Evolutionary conservation across 1,140 invertebrate species (phyloP).

Genomic region (Pseudomyrmex concolor): DNA sequence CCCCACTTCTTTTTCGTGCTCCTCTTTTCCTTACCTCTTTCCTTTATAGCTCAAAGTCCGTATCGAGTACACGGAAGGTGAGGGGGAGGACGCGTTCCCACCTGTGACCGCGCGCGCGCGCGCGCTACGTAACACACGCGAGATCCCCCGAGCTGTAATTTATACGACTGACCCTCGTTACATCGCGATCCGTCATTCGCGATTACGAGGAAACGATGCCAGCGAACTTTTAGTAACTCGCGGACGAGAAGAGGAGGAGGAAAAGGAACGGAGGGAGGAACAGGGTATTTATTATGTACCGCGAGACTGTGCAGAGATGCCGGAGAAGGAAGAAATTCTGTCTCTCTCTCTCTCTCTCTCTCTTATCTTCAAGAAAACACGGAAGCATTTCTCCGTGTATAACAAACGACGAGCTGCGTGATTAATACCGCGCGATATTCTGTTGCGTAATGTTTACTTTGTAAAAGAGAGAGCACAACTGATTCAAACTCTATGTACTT

Average conservation of each 20-base stretch:
- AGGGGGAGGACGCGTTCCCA: constrained; percentile 12
- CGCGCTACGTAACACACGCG: constrained; percentile 23
- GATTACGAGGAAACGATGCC: constrained; percentile 51
- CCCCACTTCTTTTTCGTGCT: neutral
- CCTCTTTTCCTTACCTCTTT: neutral
- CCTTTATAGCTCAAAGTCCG: neutral
- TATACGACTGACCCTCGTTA: constrained; percentile 60
- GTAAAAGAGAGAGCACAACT: constrained; percentile 9
- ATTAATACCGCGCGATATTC: constrained; percentile 23
- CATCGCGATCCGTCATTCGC: constrained; percentile 58
- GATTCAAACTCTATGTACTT: neutral
- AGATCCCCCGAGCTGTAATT: constrained; percentile 37
- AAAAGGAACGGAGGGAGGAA: neutral
- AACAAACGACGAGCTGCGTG: constrained; percentile 41
- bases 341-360: too few relatives aligned
- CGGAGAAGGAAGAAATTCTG: constrained; percentile 27
- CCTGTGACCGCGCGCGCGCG: constrained; percentile 22
- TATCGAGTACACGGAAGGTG: neutral
- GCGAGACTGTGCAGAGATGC: constrained; percentile 13
- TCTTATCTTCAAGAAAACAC: constrained; percentile 6
- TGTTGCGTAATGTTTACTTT: constrained; percentile 34
- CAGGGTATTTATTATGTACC: constrained; percentile 50
- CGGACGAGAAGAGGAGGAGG: constrained; percentile 11
- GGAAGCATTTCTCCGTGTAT: constrained; percentile 30
- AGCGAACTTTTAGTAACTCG: constrained; percentile 45